phyloP scores from a whole-genome alignment of 2,797 vertebrate genomes.

The Eospalax fontanierii region DNA sequence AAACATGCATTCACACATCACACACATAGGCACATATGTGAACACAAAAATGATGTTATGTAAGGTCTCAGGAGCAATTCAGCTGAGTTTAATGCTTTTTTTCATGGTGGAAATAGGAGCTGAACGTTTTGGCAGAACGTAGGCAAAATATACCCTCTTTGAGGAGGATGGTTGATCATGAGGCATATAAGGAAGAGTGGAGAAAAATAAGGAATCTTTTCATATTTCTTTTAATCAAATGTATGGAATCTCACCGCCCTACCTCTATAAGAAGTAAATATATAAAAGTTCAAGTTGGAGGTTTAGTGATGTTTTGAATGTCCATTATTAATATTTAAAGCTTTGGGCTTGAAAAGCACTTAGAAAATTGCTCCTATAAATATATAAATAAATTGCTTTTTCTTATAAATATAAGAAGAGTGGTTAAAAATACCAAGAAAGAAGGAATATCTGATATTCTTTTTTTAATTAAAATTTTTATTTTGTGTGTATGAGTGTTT shows the following conservation, averaged over 20 bases:
- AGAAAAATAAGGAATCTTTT: slow-evolving; percentile 79
- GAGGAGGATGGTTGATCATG: slow-evolving; percentile 45
- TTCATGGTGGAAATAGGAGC: slow-evolving; percentile 80
- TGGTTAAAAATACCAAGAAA: slow-evolving; percentile 48
- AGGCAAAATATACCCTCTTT: slow-evolving; percentile 70
- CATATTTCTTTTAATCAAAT: slow-evolving; percentile 69
- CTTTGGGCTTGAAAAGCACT: slow-evolving; percentile 55
- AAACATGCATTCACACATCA: too few species aligned
- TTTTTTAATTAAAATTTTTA: too few species aligned
- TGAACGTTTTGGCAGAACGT: slow-evolving; percentile 71
- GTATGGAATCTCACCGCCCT: slow-evolving; percentile 65
- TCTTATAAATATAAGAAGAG: neutral
- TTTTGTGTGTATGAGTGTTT: too few species aligned
- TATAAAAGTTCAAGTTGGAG: slow-evolving; percentile 59
- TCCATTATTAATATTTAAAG: slow-evolving; percentile 45
- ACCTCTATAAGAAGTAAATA: neutral
- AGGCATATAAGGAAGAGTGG: slow-evolving; percentile 74
- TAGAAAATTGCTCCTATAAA: slow-evolving; percentile 56
- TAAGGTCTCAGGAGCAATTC: slow-evolving; percentile 87
- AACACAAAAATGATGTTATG: slow-evolving; percentile 71
- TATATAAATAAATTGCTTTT: too few species aligned
- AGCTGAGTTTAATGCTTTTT: slow-evolving; percentile 76
- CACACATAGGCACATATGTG: too few species aligned
- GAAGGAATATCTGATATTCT: slow-evolving; percentile 63
- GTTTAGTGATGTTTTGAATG: slow-evolving; percentile 55